Base-by-base conservation (phyloP, 2,797 vertebrate species). In the Selene dorsalis region DNA sequence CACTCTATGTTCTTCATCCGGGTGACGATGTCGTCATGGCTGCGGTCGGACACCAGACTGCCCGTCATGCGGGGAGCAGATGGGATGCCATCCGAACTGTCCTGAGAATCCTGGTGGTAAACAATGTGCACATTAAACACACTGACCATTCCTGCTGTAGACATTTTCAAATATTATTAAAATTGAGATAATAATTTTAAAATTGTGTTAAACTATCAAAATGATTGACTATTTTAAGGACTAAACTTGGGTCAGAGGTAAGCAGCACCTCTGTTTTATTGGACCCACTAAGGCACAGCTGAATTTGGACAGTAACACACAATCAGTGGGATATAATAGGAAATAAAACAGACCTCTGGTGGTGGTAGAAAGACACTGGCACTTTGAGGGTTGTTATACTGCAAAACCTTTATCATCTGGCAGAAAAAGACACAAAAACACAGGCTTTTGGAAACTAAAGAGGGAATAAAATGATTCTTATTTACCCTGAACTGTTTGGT, bases 1-100 rank as follows among this genome's bases (percentile, higher is more conserved):
- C 97, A 98, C 91, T 97, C 97, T 0, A 99, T 98, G 93, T 99
- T 99, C 87, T 99, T 99, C 98, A 99, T 99, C 6, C 98, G 93
- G 0, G 98, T 99, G 20, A 99, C 95, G 5, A 98, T 99, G 92
- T 99, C 98, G 28, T 98, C 97, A 26, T 99, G 97, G 91, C 97
- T 98, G 8, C 97, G 96, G 91, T 99, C 97, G 0, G 97, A 98
- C 82, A 99, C 98, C 89, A 99, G 89, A 81, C 97, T 98, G 52
- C 97, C 97, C 0, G 97, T 98, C 97, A 98, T 98, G 65, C 97
- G 96, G 0, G 97, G 97, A 0, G 97, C 97, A 0, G 96, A 90
- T 0, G 97, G 97, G 74, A 98, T 96, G 22, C 97, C 97, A 24
- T 98, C 97, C 0, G 97, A 97, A 61, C 97, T 98, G 94, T 98